Evolutionary conservation across 1,140 invertebrate genomes (phyloP).

Genomic region (Drosophila malerkotliana): DNA sequence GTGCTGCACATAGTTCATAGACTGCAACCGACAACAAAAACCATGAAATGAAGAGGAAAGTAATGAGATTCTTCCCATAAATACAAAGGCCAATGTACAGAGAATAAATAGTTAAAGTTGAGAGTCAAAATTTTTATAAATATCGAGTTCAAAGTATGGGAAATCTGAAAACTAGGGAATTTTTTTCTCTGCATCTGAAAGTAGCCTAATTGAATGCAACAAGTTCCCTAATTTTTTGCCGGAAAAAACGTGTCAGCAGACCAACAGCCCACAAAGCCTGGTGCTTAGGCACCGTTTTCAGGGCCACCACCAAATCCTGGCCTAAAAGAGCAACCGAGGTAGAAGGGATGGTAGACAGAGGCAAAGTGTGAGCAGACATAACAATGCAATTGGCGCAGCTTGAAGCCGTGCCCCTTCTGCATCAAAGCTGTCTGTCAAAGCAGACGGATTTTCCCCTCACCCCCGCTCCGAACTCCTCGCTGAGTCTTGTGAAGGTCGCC

Average conservation of each 20-base stretch:
- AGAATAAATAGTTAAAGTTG: no score
- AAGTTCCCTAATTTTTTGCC: conserved; percentile 29
- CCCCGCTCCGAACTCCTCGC: not conserved
- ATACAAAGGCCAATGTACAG: no score
- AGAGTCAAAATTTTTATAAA: no score
- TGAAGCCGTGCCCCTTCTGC: conserved; percentile 10
- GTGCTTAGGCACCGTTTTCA: conserved; percentile 34
- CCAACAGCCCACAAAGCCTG: conserved; percentile 18
- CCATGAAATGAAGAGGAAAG: conserved; percentile 20
- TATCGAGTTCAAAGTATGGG: no score
- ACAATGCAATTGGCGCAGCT: conserved; percentile 51
- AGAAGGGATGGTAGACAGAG: not conserved
- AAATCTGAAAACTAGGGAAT: no score
- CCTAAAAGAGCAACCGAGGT: conserved; percentile 8
- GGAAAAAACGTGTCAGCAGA: conserved; percentile 40
- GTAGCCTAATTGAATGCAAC: conserved; percentile 54
- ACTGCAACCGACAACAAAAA: conserved; percentile 41
- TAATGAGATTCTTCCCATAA: conserved; percentile 1
- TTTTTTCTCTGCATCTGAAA: not conserved
- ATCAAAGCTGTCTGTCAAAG: conserved; percentile 62
- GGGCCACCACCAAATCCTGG: conserved; percentile 33
- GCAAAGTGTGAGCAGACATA: conserved; percentile 20
- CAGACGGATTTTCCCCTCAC: conserved; percentile 53
- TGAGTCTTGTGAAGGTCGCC: conserved; percentile 40
- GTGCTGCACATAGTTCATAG: conserved; percentile 72